Conservation (phyloP, 2,113 vertebrate species). For the Tragelaphus buxtoni region DNA sequence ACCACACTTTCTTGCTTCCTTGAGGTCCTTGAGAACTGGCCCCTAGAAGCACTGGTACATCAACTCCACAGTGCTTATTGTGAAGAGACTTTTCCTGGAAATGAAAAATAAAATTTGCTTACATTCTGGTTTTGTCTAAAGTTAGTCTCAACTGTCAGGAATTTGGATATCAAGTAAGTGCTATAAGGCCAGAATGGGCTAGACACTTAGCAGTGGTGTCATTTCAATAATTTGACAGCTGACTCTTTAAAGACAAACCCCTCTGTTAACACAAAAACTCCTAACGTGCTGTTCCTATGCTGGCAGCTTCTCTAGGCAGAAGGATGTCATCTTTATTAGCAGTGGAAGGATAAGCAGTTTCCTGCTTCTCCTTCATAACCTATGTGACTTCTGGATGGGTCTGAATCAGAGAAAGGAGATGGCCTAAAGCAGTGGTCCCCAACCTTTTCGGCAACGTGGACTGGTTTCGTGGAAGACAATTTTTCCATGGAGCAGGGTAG, state of each 20-base stretch:
- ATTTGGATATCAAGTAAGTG: not conserved
- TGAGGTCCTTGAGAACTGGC: not conserved
- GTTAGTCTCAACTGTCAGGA: not conserved
- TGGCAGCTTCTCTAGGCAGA: not conserved
- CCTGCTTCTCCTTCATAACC: not conserved
- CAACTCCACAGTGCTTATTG: not conserved
- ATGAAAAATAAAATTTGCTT: not conserved
- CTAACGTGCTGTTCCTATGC: fast-evolving
- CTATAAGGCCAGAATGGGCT: not conserved
- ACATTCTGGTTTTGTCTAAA: not conserved
- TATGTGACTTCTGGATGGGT: not conserved
- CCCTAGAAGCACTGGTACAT: not conserved
- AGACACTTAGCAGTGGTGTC: not conserved
- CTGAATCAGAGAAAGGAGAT: not conserved
- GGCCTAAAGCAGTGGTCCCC: not conserved
- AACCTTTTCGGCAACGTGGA: not conserved
- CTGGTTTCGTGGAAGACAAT: not conserved
- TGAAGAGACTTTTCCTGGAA: not conserved
- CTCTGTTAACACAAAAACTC: not conserved
- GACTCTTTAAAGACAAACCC: not conserved
- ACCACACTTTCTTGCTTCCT: not conserved
- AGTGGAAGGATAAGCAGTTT: not conserved
- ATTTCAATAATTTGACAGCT: not conserved
- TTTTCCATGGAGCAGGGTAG: not conserved
- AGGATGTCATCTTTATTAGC: fast-evolving